Base-by-base conservation (phyloP, 1,140 invertebrate species). In the Planococcus citri region DNA sequence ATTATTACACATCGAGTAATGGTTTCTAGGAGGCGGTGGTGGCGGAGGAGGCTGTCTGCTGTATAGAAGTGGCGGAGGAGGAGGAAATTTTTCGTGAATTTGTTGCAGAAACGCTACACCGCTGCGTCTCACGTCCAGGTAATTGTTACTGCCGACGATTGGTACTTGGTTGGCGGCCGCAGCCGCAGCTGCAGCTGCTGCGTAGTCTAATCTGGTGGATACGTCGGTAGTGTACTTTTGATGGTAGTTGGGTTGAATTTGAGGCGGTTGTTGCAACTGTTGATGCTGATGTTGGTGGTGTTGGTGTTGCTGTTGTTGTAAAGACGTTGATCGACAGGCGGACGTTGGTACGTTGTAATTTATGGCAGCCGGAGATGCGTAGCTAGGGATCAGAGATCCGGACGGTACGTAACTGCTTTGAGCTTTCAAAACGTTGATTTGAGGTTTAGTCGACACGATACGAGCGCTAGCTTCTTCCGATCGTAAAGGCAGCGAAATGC, bases 401-500 rank as follows among this genome's bases (percentile, higher is more conserved):
- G 79, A 78, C 29, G 80, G 78, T 3, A 84, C 77, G 2, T 80
- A 78, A 41, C 82, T 84, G 25, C 85, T 82, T 76, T 87, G 86
- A 6, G 85, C 85, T 74, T 84, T 86, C 21, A 87, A 77, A 72
- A 87, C 85, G 74, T 81, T 87, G 24, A 86, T 85, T 76, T 86
- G 85, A 10, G 86, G 83, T 72, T 85, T 81, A 0, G 85, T 85
- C 2, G 85, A 86, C 6, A 87, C 85, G 61, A 87, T 85, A 69
- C 86, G 79, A 0, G 85, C 85, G 21, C 83, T 79, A 0, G 85
- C 81, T 78, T 87, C 86, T 77, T 86, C 85, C 72, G 79, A 78
- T 22, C 80, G 78, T 8, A 72, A 74, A 4, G 71, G 70, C 20
- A 72, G 14, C 73, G 77, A 72, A 25, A 33, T 72, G 6, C 71